Conservation (phyloP, 2,113 vertebrate species). For the Poeciliopsis retropinna region DNA sequence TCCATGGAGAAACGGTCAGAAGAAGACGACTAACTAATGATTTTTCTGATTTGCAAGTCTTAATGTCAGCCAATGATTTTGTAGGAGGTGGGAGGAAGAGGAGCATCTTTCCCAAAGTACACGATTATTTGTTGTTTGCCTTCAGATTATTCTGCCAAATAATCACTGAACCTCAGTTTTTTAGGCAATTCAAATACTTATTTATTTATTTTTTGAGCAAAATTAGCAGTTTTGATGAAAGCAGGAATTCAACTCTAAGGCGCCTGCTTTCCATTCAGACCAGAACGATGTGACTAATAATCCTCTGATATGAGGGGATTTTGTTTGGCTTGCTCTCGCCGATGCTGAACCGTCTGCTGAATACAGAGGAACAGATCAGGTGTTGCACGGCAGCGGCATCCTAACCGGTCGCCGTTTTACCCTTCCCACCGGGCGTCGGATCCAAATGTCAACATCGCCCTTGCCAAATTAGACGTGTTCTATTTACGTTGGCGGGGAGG, state of each 20-base stretch:
- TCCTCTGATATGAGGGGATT: constrained; percentile 4
- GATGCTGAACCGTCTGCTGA: constrained; percentile 30
- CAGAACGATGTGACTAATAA: constrained; percentile 14
- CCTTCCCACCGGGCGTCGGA: constrained; percentile 44
- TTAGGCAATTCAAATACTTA: neutral
- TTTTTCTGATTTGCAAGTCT: neutral
- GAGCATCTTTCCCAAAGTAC: neutral
- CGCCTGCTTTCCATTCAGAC: constrained; percentile 3
- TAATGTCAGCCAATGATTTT: neutral
- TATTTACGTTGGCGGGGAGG: constrained; percentile 39
- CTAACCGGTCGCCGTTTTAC: constrained; percentile 29
- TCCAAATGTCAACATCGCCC: constrained; percentile 61
- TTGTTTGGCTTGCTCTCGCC: constrained; percentile 18
- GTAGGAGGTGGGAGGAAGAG: neutral
- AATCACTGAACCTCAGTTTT: neutral
- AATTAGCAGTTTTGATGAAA: neutral
- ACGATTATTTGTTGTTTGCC: neutral
- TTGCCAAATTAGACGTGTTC: constrained; percentile 58
- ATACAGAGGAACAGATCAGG: constrained; percentile 38
- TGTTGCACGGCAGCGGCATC: constrained; percentile 29
- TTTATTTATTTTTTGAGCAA: neutral
- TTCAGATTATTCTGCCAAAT: neutral
- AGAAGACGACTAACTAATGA: neutral
- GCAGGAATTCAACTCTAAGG: neutral
- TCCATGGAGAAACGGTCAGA: neutral